These are phyloP conservation scores for Delia radicum DNA, from an alignment of 1,140 invertebrate genomes.

Conservation along the genomic window DNA sequence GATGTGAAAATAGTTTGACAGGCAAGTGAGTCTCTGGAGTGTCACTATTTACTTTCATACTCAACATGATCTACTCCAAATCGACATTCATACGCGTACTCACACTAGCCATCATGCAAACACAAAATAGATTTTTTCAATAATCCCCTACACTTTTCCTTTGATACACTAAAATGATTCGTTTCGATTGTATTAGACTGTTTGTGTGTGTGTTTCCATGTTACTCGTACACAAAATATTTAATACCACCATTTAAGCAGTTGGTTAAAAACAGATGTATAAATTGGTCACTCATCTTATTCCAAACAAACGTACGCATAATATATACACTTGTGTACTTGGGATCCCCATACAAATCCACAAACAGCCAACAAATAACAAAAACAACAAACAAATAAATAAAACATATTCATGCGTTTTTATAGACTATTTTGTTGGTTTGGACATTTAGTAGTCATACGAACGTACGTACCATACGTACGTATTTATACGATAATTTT, in stretches of 20 bases:
- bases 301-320: background rate
- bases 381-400: background rate
- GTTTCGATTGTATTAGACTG: background rate
- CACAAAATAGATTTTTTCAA: background rate
- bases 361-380: background rate
- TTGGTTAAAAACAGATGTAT: conserved; percentile 12
- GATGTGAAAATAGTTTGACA: background rate
- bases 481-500: conserved; percentile 16
- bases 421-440: background rate
- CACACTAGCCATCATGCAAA: background rate
- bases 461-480: background rate
- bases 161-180: background rate
- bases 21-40: conserved; percentile 11
- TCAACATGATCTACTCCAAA: background rate
- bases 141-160: background rate
- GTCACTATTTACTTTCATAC: background rate
- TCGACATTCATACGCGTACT: background rate
- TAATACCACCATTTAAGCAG: background rate
- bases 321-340: background rate
- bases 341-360: background rate
- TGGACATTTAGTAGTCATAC: background rate
- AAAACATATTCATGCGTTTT: background rate
- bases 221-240: background rate
- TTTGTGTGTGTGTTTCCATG: background rate
- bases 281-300: conserved; percentile 14